These are phyloP conservation scores for Cebus imitator DNA, from an alignment of 2,113 vertebrate genomes.

Conservation along the genomic window DNA sequence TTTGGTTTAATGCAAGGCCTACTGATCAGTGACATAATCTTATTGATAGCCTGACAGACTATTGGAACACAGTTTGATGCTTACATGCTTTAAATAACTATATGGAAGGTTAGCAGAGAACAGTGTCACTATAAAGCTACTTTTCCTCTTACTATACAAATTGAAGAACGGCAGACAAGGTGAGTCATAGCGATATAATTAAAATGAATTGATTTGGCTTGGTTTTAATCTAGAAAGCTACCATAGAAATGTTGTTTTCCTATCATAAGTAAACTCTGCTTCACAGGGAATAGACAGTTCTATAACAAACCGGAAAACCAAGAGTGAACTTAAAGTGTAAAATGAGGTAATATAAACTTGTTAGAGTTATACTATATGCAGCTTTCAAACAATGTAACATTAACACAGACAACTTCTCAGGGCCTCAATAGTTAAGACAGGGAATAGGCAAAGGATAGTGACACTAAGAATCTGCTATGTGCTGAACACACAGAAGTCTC, in stretches of 20 bases:
- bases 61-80: neutral
- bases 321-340: neutral
- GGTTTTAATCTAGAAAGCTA: fast-evolving
- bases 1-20: neutral
- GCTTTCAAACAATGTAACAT: neutral
- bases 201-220: neutral
- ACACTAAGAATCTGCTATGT: neutral
- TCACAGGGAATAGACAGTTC: neutral
- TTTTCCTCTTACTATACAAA: neutral
- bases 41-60: too few species aligned
- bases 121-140: neutral
- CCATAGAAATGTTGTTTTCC: neutral
- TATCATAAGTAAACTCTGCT: neutral
- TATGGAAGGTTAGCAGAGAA: too few species aligned
- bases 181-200: neutral
- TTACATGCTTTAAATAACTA: neutral
- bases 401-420: neutral
- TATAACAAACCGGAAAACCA: neutral
- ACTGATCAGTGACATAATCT: neutral
- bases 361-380: neutral
- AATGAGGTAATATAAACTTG: neutral
- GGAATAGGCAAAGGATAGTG: fast-evolving
- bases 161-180: neutral
- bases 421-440: neutral
- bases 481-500: neutral